Evolutionary conservation across 2,113 vertebrate species (phyloP).

Genomic region (Varanus komodoensis): DNA sequence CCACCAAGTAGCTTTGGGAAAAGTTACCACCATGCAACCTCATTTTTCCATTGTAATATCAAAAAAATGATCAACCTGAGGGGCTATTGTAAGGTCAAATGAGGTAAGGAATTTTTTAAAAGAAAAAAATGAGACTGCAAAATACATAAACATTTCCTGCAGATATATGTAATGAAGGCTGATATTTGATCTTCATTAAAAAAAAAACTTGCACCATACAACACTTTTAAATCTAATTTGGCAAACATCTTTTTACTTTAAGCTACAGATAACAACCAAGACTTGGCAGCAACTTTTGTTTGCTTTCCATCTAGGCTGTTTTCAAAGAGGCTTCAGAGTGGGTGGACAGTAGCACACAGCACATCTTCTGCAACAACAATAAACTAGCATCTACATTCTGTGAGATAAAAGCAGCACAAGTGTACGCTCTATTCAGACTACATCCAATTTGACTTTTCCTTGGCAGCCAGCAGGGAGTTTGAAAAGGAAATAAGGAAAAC

Average conservation of each 20-base stretch:
- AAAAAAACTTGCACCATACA: not conserved
- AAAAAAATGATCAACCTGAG: not conserved
- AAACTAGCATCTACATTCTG: not conserved
- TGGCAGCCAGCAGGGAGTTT: not conserved
- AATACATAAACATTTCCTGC: not conserved
- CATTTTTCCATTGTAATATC: not conserved
- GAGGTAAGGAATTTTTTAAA: not conserved
- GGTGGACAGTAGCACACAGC: not conserved
- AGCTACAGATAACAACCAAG: constrained; percentile 1
- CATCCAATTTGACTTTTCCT: not conserved
- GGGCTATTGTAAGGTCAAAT: not conserved
- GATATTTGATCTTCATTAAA: not conserved
- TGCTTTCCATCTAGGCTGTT: not conserved
- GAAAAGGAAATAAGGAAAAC: not conserved
- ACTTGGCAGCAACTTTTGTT: not conserved
- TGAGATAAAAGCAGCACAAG: constrained; percentile 25
- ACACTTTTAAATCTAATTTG: not conserved
- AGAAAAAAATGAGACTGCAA: not conserved
- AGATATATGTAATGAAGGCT: not conserved
- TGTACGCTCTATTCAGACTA: not conserved
- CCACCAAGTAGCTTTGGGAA: not conserved
- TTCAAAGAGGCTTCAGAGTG: constrained; percentile 7
- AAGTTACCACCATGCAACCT: not conserved
- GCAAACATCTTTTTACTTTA: not conserved
- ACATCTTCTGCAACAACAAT: constrained; percentile 17